Base-by-base conservation (phyloP, 2,113 vertebrate genomes). In the Corythaixoides concolor region DNA sequence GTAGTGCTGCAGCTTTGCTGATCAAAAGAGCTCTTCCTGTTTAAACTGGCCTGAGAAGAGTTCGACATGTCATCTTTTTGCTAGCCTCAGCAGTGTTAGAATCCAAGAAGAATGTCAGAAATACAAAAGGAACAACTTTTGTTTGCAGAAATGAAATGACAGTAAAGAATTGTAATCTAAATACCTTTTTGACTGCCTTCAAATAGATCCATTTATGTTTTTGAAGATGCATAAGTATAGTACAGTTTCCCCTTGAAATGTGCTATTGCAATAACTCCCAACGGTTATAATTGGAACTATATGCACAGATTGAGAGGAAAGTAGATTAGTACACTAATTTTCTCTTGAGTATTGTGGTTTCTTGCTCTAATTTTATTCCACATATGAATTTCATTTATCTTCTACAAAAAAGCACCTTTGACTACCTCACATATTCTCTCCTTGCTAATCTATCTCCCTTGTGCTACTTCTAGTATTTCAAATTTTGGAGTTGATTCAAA, bases 281-380 rank as follows among this genome's bases (percentile, higher is more conserved):
- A 19, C 0, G 26, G 88, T 88, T 95, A 39, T 92, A 89, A 93
- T 87, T 93, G 90, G 74, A 94, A 85, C 93, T 90, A 79, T 53
- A 72, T 73, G 69, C 84, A 87, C 89, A 91, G 80, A 87, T 69
- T 90, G 88, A 92, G 85, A 86, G 83, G 43, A 94, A 97, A 97
- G 92, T 97, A 73, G 94, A 96, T 69, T 91, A 92, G 53, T 95
- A 39, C 69, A 43, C 88, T 93, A 39, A 77, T 96, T 94, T 97
- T 78, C 95, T 92, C 94, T 72, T 24, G 96, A 85, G 94, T 82
- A 82, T 93, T 95, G 73, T 94, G 94, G 89, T 97, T 96, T 94
- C 94, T 92, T 94, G 80, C 80, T 97, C 88, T 92, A 94, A 90
- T 97, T 96, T 92, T 82, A 60, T 96, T 90, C 73, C 80, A 75